Percentiles rank a stretch among this genome's conserved stretches.
These are phyloP conservation scores for Podocnemis expansa DNA, from an alignment of 2,113 vertebrate genomes.

Conservation along the genomic window DNA sequence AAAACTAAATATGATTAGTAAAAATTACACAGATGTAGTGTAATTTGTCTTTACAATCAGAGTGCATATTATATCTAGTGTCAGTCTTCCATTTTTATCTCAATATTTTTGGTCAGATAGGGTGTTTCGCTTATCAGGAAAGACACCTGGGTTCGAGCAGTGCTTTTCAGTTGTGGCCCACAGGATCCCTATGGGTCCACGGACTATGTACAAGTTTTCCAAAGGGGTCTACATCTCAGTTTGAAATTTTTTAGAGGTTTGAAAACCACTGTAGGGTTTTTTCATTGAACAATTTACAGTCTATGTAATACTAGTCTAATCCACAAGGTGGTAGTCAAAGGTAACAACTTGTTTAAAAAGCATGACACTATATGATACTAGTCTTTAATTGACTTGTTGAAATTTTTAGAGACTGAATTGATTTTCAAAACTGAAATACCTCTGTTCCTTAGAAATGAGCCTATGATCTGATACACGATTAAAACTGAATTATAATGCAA, in stretches of 20 bases:
- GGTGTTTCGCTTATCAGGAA: not conserved
- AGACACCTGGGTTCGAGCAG: not conserved
- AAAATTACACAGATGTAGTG: slow-evolving; percentile 11
- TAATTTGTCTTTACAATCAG: slow-evolving; percentile 6
- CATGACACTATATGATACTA: slow-evolving; percentile 15
- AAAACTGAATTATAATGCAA: slow-evolving; percentile 33
- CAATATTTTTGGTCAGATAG: not conserved
- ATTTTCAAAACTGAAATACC: slow-evolving; percentile 40
- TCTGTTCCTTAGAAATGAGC: slow-evolving; percentile 25
- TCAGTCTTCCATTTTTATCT: not conserved
- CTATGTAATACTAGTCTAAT: slow-evolving; percentile 73
- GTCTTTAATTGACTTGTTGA: slow-evolving; percentile 54
- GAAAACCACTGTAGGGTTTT: not conserved
- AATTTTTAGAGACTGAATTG: slow-evolving; percentile 48
- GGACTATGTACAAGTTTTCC: not conserved
- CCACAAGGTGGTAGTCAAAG: slow-evolving; percentile 85
- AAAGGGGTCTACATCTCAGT: not conserved
- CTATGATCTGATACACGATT: slow-evolving; percentile 24
- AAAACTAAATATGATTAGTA: not conserved
- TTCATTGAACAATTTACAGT: not conserved
- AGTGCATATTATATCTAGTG: not conserved
- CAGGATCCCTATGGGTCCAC: not conserved
- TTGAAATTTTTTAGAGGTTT: not conserved
- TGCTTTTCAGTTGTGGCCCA: not conserved
- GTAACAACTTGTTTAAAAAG: slow-evolving; percentile 77